Evolutionary conservation across 1,140 invertebrate genomes (phyloP), one percentile per base, ranked within the genome.

Genomic region (Camponotus pennsylvanicus): DNA sequence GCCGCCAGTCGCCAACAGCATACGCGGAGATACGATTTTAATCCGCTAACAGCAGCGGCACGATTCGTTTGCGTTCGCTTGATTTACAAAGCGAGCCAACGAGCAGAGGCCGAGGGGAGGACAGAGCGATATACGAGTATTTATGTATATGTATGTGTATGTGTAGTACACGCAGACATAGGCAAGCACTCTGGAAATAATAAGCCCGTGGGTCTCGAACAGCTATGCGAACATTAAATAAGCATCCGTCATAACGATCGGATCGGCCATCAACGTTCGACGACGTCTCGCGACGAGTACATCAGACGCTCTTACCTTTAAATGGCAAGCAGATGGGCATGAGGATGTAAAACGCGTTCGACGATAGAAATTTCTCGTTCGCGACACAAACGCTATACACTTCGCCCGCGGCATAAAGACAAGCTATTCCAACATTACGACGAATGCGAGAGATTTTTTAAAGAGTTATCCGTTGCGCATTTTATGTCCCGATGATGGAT

Each of bases 21-120:
- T 69, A 69, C 52, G 71, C 52, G 59, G 34, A 88, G 86, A 77
- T 91, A 92, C 90, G 92, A 92, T 90, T 91, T 92, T 92, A 93
- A 92, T 93, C 92, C 87, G 89, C 92, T 92, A 93, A 93, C 90
- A 92, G 89, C 88, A 85, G 82, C 70, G 79, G 69, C 84, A 77
- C 86, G 85, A 83, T 91, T 92, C 88, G 91, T 92, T 92, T 92
- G 88, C 86, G 91, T 92, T 92, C 88, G 66, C 89, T 73, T 91
- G 92, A 92, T 92, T 92, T 92, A 92, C 73, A 85, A 52, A 42
- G 40, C 79, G 82, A 85, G 32, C 59, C 27, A n/a, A 18, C 21
- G 13, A 15, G 11, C 8, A 32, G 27, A 42, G 63, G 7, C 49
- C 32, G 55, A 32, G 13, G 27, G 15, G 11, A 49, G 15, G n/a